phyloP scores from a whole-genome alignment of 2,888 invertebrate species.

The Muschampia plurimacula region DNA sequence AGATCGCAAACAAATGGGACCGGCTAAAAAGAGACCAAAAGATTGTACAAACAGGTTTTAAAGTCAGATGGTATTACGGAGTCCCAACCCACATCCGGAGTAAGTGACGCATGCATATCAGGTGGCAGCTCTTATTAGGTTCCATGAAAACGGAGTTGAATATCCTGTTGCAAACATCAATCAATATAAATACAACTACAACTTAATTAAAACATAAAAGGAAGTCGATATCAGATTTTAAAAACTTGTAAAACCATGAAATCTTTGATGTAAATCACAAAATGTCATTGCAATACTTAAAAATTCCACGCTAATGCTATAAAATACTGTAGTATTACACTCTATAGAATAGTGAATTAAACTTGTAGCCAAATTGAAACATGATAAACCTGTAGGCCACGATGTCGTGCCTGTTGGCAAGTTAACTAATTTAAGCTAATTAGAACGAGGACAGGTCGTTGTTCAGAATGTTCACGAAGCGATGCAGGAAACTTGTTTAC shows the following conservation, averaged over 20 bases:
- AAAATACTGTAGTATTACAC: neutral
- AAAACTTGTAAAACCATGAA: neutral
- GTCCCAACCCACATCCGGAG: conserved; percentile 71
- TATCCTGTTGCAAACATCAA: conserved; percentile 26
- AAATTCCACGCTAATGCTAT: neutral
- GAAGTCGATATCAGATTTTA: neutral
- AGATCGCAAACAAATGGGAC: conserved; percentile 68
- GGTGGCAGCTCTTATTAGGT: conserved; percentile 48
- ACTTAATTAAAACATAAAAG: neutral
- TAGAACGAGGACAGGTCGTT: conserved; percentile 37
- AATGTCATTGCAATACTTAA: neutral
- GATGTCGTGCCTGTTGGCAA: conserved; percentile 25
- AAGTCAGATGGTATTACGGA: conserved; percentile 59
- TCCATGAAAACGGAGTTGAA: conserved; percentile 24
- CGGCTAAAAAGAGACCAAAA: conserved; percentile 69
- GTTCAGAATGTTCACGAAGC: conserved; percentile 36
- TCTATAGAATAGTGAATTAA: neutral
- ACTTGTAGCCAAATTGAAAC: conserved; percentile 20
- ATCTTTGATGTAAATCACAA: neutral
- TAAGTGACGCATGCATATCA: conserved; percentile 65
- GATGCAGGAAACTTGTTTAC: conserved; percentile 36
- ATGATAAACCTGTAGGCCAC: conserved; percentile 28
- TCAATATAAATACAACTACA: neutral
- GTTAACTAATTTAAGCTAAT: conserved; percentile 37
- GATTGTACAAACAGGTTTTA: conserved; percentile 66